Evolutionary conservation across 2,888 invertebrate species (phyloP).

Genomic region (Chamaedrilus cognettii): DNA sequence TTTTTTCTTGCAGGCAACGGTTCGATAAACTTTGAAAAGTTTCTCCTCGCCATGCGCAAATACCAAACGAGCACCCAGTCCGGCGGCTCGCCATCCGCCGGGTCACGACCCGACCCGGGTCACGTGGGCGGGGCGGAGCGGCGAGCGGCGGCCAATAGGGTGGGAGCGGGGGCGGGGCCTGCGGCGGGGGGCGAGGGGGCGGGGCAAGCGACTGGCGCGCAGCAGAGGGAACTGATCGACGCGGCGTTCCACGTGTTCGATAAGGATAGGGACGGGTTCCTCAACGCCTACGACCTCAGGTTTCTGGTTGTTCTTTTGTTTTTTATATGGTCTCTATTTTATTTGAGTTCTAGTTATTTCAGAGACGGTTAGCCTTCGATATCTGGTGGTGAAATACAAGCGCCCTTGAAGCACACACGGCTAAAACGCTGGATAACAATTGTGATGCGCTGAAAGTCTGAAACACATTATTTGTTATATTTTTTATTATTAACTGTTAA

Average conservation of each 20-base stretch:
- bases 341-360: neutral
- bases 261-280: conserved; percentile 28
- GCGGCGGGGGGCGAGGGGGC: conserved; percentile 1
- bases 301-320: neutral
- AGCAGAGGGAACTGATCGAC: neutral
- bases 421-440: too few species aligned
- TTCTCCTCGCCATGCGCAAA: conserved; percentile 20
- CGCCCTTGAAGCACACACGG: too few species aligned
- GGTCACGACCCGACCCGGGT: too few species aligned
- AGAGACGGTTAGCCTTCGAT: too few species aligned
- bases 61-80: conserved; percentile 18
- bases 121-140: too few species aligned
- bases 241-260: conserved; percentile 31
- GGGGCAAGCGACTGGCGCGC: neutral
- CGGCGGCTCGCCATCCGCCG: too few species aligned
- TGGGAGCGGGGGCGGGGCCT: neutral
- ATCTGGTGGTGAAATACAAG: too few species aligned
- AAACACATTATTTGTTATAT: too few species aligned
- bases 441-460: too few species aligned
- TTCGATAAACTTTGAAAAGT: conserved; percentile 25
- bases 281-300: conserved; percentile 27
- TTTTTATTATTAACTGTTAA: too few species aligned
- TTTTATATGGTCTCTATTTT: too few species aligned
- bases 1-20: conserved; percentile 26
- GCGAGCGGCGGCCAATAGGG: neutral